Percentiles rank a stretch among this genome's conserved stretches.
Conservation (phyloP, 2,113 vertebrate genomes). For the Vulpes ferrilata region DNA sequence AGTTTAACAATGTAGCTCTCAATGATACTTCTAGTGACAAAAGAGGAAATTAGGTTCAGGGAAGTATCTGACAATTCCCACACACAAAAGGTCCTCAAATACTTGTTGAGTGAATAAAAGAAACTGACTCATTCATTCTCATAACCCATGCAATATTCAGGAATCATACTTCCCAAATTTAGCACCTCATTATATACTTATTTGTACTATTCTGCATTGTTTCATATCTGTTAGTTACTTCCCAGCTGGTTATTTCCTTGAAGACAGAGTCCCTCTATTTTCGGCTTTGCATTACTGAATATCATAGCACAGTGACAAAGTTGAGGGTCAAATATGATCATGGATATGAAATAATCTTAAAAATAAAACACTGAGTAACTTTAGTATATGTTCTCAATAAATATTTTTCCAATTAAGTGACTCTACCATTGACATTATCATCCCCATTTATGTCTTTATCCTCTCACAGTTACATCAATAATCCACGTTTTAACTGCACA, state of each 20-base stretch:
- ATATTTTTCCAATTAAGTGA: not conserved
- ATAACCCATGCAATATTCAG: not conserved
- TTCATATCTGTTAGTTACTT: not conserved
- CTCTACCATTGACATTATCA: not conserved
- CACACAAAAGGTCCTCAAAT: constrained; percentile 18
- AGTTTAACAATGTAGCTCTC: not conserved
- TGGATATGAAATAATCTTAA: not conserved
- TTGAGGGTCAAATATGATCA: not conserved
- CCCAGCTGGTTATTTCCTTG: constrained; percentile 1
- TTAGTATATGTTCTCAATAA: not conserved
- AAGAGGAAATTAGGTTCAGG: not conserved
- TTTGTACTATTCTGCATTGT: not conserved
- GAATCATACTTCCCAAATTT: not conserved
- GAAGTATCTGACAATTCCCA: not conserved
- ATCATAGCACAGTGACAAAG: not conserved
- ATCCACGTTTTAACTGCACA: not conserved
- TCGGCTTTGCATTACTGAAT: not conserved
- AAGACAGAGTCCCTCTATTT: not conserved
- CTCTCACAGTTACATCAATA: constrained; percentile 33
- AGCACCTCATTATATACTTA: not conserved
- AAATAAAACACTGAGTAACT: constrained; percentile 9
- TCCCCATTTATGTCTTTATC: not conserved
- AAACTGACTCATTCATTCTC: constrained; percentile 37
- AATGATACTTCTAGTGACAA: constrained; percentile 23
- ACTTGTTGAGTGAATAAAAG: not conserved